Conservation (phyloP, 53 echinoderm and acorn worm species). For the Echinometra lucunter region DNA sequence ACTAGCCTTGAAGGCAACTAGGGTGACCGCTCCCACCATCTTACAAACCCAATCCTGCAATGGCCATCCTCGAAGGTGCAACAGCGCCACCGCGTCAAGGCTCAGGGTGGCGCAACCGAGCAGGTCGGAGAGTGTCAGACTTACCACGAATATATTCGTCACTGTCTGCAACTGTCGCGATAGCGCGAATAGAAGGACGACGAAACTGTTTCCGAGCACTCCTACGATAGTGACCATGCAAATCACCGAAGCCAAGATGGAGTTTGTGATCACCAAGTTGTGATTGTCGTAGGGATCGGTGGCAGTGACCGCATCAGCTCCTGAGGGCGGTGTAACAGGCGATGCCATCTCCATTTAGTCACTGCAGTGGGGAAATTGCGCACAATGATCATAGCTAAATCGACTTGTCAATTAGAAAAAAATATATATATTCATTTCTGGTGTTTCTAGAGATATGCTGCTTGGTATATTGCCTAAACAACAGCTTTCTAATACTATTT, state of each 20-base stretch:
- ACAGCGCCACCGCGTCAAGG: slow-evolving; percentile 58
- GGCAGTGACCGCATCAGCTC: background rate
- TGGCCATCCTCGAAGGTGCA: slow-evolving; percentile 55
- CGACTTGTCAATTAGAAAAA: background rate
- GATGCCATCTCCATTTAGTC: background rate
- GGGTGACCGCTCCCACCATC: slow-evolving; percentile 62
- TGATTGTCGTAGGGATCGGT: slow-evolving; percentile 22
- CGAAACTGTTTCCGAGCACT: slow-evolving; percentile 62
- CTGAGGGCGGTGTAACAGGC: background rate
- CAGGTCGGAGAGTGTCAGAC: slow-evolving; percentile 50
- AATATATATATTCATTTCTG: too few species aligned
- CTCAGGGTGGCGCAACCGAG: slow-evolving; percentile 63
- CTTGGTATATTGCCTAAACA: too few species aligned
- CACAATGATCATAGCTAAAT: background rate
- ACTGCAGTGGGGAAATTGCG: background rate
- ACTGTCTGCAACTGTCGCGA: slow-evolving; percentile 59
- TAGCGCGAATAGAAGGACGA: slow-evolving; percentile 36
- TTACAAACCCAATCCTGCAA: slow-evolving; percentile 65
- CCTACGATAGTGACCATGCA: slow-evolving; percentile 46
- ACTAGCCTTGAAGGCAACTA: slow-evolving; percentile 63
- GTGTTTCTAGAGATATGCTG: too few species aligned
- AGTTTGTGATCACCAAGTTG: slow-evolving; percentile 33
- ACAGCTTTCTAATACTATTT: background rate
- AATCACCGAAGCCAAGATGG: slow-evolving; percentile 23
- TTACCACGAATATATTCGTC: slow-evolving; percentile 57